Evolutionary conservation across 2,113 vertebrate species (phyloP).

Genomic region (Sapajus apella): DNA sequence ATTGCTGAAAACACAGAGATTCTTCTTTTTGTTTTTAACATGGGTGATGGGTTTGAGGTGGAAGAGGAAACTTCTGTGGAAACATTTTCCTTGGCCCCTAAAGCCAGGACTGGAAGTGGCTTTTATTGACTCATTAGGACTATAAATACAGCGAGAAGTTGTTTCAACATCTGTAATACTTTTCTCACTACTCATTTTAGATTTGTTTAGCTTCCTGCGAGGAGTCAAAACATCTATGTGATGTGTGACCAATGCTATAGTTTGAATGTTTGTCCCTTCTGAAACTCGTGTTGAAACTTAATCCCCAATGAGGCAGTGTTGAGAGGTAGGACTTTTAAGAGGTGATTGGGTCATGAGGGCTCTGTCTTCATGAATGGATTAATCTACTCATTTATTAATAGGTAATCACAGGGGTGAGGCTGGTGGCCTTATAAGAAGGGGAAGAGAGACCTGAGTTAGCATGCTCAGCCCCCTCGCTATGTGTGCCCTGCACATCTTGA

Average conservation of each 20-base stretch:
- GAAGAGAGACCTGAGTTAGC: not conserved
- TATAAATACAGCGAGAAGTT: not conserved
- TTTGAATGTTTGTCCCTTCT: not conserved
- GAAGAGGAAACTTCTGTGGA: not conserved
- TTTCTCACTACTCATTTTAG: not conserved
- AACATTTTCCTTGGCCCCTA: not conserved
- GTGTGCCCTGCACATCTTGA: not conserved
- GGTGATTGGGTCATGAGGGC: not conserved
- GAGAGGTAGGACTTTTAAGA: not conserved
- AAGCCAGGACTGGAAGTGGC: not conserved
- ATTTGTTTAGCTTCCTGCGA: not conserved
- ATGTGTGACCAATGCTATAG: not conserved
- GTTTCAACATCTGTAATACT: not conserved
- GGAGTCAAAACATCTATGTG: not conserved
- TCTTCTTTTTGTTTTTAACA: not conserved
- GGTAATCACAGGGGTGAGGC: not conserved
- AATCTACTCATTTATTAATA: not conserved
- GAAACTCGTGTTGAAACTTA: not conserved
- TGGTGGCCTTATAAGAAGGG: not conserved
- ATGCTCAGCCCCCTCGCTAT: not conserved
- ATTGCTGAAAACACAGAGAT: not conserved
- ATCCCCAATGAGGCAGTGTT: not conserved
- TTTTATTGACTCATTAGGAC: not conserved
- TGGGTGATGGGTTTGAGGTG: not conserved
- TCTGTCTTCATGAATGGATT: not conserved